Conservation (phyloP, 2,888 invertebrate species). For the Rhingia rostrata region DNA sequence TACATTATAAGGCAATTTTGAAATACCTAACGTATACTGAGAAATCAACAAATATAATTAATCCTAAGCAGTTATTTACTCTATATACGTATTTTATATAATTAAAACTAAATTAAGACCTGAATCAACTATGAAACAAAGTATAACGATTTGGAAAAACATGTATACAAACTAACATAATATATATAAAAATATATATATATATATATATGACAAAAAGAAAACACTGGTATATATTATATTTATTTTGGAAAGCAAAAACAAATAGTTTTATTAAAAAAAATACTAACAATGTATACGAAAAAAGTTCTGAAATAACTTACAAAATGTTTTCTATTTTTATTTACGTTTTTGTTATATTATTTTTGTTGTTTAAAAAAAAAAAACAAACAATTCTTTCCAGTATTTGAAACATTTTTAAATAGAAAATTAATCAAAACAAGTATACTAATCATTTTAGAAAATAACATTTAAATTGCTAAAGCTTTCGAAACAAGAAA, state of each 20-base stretch:
- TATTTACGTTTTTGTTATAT: slow-evolving; percentile 47
- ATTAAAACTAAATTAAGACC: slow-evolving; percentile 68
- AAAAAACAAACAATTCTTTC: slow-evolving; percentile 60
- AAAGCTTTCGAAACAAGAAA: slow-evolving; percentile 43
- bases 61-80: slow-evolving; percentile 71
- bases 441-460: slow-evolving; percentile 56
- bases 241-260: slow-evolving; percentile 48
- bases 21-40: slow-evolving; percentile 65
- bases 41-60: slow-evolving; percentile 60
- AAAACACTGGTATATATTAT: slow-evolving; percentile 40
- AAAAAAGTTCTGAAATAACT: slow-evolving; percentile 69
- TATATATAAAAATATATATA: slow-evolving; percentile 5
- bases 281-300: slow-evolving; percentile 69
- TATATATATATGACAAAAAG: slow-evolving; percentile 57
- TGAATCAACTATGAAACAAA: slow-evolving; percentile 70
- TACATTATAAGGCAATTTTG: slow-evolving; percentile 70
- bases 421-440: slow-evolving; percentile 59
- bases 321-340: slow-evolving; percentile 67
- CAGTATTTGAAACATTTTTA: slow-evolving; percentile 62
- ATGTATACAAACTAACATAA: slow-evolving; percentile 62
- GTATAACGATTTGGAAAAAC: slow-evolving; percentile 71
- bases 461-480: slow-evolving; percentile 37
- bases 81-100: slow-evolving; percentile 74
- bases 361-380: slow-evolving; percentile 26
- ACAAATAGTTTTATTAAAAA: slow-evolving; percentile 23